Base-by-base conservation (phyloP, 2,113 vertebrate species). In the Chiloscyllium plagiosum region DNA sequence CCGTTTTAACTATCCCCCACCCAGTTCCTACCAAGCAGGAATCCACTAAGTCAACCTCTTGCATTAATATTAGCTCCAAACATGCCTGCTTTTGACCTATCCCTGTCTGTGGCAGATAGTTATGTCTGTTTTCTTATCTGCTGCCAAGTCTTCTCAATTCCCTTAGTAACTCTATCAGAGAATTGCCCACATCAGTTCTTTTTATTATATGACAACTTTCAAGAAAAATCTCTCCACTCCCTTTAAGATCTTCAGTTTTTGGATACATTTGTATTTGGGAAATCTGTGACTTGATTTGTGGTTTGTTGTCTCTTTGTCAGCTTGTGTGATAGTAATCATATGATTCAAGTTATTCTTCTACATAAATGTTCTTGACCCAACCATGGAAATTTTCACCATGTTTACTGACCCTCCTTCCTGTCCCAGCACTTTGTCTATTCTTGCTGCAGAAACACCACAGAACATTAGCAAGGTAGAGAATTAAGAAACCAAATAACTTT, bases 221-320 rank as follows among this genome's bases (percentile, higher is more conserved):
- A 68, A 70, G n/a, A 69, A 8, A 47, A 95, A 95, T 29, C 68
- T 72, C 68, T 95, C 2, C 6, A 5, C 66, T 95, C 66, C 68
- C 42, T 12, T 61, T 72, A 42, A 95, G 42, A 69, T 70, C 42
- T 42, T 47, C 20, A 47, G 68, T 26, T 94, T 37, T 47, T 47
- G 24, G 94, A 24, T 72, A 2, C 66, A 20, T 13, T 72, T 12
- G 3, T 29, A 24, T 50, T 95, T 93, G 12, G 8, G 33, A 61
- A 65, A 66, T 65, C 56, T 4, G 3, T n/a, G 89, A 66, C 4
- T 92, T 92, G 19, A 66, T 37, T 92, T 92, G 56, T 19, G 61
- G n/a, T 92, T 66, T 66, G 33, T 92, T 42, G 56, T 65, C 56
- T 56, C 61, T 95, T 95, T 95, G 69, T 95, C 68, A 95, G 22